Conservation (phyloP, 2,888 invertebrate genomes). For the Agrotis segetum region DNA sequence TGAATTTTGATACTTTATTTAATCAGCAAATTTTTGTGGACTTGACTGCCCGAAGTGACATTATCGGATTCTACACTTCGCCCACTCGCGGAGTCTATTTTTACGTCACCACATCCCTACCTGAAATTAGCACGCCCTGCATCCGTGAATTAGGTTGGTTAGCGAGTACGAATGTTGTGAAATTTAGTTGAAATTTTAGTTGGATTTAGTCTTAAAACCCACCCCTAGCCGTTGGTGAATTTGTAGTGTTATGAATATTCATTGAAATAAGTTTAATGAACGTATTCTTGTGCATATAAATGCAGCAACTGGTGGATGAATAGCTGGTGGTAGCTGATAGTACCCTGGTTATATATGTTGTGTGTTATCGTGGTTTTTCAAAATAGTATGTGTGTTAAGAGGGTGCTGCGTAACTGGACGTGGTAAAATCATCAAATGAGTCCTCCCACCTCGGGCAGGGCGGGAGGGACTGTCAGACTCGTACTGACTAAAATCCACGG, state of each 20-base stretch:
- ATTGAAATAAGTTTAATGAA: slow-evolving; percentile 73
- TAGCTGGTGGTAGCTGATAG: slow-evolving; percentile 18
- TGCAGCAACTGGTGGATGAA: slow-evolving; percentile 56
- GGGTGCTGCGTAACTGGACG: no score
- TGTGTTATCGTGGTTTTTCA: background rate
- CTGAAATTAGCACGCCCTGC: slow-evolving; percentile 4
- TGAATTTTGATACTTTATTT: no score
- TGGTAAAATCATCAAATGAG: no score
- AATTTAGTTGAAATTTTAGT: slow-evolving; percentile 10
- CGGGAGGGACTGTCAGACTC: no score
- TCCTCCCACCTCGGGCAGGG: no score
- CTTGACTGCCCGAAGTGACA: no score
- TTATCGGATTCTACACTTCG: no score
- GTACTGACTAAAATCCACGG: no score
- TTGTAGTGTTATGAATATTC: slow-evolving; percentile 58
- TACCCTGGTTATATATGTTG: background rate
- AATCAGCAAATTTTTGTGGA: no score
- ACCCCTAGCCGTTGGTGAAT: slow-evolving; percentile 46
- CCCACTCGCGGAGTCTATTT: slow-evolving; percentile 3
- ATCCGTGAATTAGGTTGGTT: background rate
- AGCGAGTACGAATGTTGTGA: slow-evolving; percentile 5
- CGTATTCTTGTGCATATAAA: slow-evolving; percentile 76
- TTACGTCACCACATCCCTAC: background rate
- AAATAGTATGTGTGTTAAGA: background rate
- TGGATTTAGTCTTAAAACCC: slow-evolving; percentile 16